Base-by-base conservation (phyloP, 2,797 vertebrate genomes). In the Pseudocheirus occidentalis region DNA sequence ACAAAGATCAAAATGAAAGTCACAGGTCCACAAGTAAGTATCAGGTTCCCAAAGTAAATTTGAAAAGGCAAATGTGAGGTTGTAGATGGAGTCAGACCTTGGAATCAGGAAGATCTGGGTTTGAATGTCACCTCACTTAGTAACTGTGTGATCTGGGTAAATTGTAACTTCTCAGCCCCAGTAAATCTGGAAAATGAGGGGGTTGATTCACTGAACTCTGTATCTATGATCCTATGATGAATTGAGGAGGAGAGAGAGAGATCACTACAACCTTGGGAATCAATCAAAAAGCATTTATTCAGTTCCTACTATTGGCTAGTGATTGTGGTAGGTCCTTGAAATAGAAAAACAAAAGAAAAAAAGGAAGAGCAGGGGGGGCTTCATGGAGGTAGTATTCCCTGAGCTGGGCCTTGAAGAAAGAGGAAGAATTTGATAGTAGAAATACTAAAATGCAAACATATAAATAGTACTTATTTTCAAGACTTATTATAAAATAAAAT, bases 381-480 rank as follows among this genome's bases (percentile, higher is more conserved):
- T 54, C 53, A 54, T 54, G 10, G 53, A 54, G 10, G 11, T 54
- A 10, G 53, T 59, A 10, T 7, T 59, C 28, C 58, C 28, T 29
- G 28, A 66, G 62, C 14, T 66, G 62, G 24, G 62, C 62, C 5
- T 66, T 66, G 62, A 66, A 66, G 14, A 34, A 66, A 66, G 31
- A 59, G 31, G 31, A n/a, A n/a, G 62, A 66, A n/a, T 66, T 40
- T 73, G 66, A 40, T 40, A 40, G 34, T 73, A 40, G 40, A 73
- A 73, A 73, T 18, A 40, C 7, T 73, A 73, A 73, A 40, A n/a
- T 66, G n/a, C 66, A 40, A 40, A 66, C 34, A 18, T 14, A 66
- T n/a, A n/a, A 73, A 94, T 93, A 27, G 92, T 93, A 92, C 55
- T 94, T 95, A 95, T 92, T 95, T 95, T n/a, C 95, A 96, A 96